A percentile compares a stretch with the other conserved stretches of the same genome.
phyloP scores from a whole-genome alignment of 1,140 invertebrate genomes.

The Patella vulgata region DNA sequence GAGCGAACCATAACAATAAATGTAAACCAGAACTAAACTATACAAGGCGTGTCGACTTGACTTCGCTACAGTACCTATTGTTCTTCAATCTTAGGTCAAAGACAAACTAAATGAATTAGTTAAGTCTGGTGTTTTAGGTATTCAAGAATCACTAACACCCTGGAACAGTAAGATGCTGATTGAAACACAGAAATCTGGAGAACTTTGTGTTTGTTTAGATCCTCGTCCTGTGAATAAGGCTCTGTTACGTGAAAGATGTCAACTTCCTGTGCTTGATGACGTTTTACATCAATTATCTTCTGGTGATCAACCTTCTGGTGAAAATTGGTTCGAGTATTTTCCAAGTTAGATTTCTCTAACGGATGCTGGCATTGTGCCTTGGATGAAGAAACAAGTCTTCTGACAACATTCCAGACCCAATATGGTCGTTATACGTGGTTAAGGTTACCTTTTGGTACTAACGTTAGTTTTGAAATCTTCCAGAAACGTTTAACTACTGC shows the following conservation, averaged over 20 bases:
- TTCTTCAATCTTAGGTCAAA: background rate
- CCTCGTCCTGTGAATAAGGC: slow-evolving; percentile 29
- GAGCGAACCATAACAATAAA: no score
- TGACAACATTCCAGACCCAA: slow-evolving; percentile 36
- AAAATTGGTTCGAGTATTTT: slow-evolving; percentile 27
- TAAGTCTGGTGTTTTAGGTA: background rate
- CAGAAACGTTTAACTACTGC: slow-evolving; percentile 49
- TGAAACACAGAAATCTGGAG: slow-evolving; percentile 21
- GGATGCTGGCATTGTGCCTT: slow-evolving; percentile 60
- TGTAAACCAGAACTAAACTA: no score
- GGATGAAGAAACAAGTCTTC: slow-evolving; percentile 25
- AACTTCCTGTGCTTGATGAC: slow-evolving; percentile 37
- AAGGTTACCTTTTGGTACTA: slow-evolving; percentile 35
- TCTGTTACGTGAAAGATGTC: slow-evolving; percentile 26
- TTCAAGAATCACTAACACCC: slow-evolving; percentile 24
- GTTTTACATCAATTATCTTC: slow-evolving; percentile 32
- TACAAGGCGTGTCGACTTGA: no score
- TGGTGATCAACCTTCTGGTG: background rate
- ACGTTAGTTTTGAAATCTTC: slow-evolving; percentile 50
- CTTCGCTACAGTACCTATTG: no score
- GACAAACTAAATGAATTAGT: slow-evolving; percentile 1
- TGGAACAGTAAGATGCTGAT: slow-evolving; percentile 33
- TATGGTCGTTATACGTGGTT: slow-evolving; percentile 28
- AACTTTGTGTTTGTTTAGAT: slow-evolving; percentile 39
- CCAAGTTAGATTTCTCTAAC: slow-evolving; percentile 19